These are phyloP conservation scores for Rhamphomyia laevipes DNA, from an alignment of 2,888 invertebrate genomes.

Conservation along the genomic window DNA sequence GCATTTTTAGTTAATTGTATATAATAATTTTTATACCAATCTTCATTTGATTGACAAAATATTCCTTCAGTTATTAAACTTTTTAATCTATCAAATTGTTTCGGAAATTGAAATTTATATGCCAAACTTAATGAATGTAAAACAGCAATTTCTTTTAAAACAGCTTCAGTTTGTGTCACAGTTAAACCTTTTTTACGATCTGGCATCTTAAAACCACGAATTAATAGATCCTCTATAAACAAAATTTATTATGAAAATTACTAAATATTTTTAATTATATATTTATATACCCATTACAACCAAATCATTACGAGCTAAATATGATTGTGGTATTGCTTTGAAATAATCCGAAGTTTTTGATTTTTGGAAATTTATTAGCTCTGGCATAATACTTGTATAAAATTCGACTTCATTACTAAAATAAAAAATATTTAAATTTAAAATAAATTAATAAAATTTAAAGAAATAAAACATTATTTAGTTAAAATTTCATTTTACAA, in stretches of 20 bases:
- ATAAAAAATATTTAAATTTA: background rate
- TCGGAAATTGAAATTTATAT: slow-evolving; percentile 47
- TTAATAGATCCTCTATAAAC: slow-evolving; percentile 47
- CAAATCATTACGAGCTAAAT: slow-evolving; percentile 45
- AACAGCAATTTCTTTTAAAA: slow-evolving; percentile 48
- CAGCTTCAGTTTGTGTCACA: slow-evolving; percentile 46
- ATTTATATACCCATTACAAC: slow-evolving; percentile 38
- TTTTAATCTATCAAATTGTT: slow-evolving; percentile 41
- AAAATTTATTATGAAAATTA: background rate
- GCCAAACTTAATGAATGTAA: slow-evolving; percentile 54
- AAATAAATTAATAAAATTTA: no score
- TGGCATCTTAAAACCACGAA: slow-evolving; percentile 49
- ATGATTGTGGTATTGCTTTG: slow-evolving; percentile 48
- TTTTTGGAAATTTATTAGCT: slow-evolving; percentile 46
- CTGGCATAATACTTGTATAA: slow-evolving; percentile 58
- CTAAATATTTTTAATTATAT: background rate
- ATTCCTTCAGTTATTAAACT: slow-evolving; percentile 42
- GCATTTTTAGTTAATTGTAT: slow-evolving; percentile 51
- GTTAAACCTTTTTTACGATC: slow-evolving; percentile 50
- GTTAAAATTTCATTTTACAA: background rate
- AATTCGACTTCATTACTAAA: slow-evolving; percentile 55
- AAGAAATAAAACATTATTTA: no score
- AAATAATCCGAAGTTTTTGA: slow-evolving; percentile 38
- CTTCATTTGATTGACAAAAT: slow-evolving; percentile 51
- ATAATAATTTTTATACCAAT: slow-evolving; percentile 59